Percentiles rank a stretch among this genome's conserved stretches.
Conservation (phyloP, 2,113 vertebrate genomes). For the Pogonocichla stellata region DNA sequence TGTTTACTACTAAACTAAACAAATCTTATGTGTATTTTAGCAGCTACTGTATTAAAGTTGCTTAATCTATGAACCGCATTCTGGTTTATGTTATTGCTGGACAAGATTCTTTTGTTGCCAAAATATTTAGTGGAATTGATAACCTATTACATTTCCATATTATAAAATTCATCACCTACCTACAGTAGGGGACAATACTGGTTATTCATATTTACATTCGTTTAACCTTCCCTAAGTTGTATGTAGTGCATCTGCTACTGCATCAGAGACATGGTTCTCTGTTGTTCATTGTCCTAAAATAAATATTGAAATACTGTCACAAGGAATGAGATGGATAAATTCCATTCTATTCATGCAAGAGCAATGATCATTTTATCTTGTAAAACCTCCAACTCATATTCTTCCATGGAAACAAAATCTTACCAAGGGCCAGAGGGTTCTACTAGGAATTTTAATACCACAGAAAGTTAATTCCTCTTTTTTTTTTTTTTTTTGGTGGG, state of each 20-base stretch:
- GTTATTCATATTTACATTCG: neutral
- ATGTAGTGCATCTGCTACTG: neutral
- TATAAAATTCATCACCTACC: neutral
- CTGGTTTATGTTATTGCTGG: neutral
- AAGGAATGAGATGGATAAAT: neutral
- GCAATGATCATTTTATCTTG: neutral
- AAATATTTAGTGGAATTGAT: neutral
- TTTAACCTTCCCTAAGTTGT: neutral
- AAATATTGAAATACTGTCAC: neutral
- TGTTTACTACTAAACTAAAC: neutral
- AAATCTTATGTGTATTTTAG: neutral
- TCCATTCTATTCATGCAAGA: neutral
- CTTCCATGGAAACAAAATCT: neutral
- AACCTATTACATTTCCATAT: neutral
- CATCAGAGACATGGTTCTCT: neutral
- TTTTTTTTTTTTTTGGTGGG: too few species aligned
- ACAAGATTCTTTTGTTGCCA: neutral
- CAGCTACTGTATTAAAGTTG: neutral
- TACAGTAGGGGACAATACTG: neutral
- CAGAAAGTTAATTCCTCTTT: neutral
- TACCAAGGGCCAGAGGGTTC: neutral
- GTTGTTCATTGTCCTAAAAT: neutral
- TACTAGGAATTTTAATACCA: neutral
- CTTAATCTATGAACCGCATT: neutral
- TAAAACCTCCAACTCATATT: neutral